Evolutionary conservation across 2,113 vertebrate species (phyloP).

Genomic region (Eulemur macaco): DNA sequence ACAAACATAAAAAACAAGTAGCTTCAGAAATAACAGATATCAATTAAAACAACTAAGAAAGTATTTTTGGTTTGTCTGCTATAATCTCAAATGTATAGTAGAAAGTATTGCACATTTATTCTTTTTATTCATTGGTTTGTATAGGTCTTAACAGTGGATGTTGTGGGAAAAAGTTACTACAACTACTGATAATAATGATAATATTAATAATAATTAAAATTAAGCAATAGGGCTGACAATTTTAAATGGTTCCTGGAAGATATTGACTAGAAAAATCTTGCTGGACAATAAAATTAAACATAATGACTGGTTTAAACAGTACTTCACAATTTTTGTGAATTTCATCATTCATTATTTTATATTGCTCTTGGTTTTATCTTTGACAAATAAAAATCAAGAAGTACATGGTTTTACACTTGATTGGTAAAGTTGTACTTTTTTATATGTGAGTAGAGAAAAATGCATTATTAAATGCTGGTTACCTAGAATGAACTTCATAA

Average conservation of each 20-base stretch:
- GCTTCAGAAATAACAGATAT: not conserved
- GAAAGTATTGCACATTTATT: not conserved
- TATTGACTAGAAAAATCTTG: not conserved
- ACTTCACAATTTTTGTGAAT: not conserved
- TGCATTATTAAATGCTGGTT: conserved; percentile 16
- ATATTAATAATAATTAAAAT: not conserved
- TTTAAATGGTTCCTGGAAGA: not conserved
- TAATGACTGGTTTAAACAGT: not conserved
- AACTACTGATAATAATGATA: not conserved
- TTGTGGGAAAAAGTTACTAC: not conserved
- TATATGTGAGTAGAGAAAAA: not conserved
- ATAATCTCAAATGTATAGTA: not conserved
- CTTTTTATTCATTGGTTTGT: not conserved
- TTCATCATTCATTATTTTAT: not conserved
- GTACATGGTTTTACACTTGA: not conserved
- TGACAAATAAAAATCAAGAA: conserved; percentile 9
- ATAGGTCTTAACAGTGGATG: not conserved
- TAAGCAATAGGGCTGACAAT: not conserved
- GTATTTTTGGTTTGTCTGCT: not conserved
- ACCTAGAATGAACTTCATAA: not conserved
- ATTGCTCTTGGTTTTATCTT: conserved; percentile 19
- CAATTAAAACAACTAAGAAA: not conserved
- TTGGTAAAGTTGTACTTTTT: conserved; percentile 4
- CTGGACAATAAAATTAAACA: not conserved
- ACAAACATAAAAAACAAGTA: not conserved